Percentiles rank a stretch among this genome's conserved stretches.
Conservation (phyloP, 2,113 vertebrate species). For the Chionis minor region DNA sequence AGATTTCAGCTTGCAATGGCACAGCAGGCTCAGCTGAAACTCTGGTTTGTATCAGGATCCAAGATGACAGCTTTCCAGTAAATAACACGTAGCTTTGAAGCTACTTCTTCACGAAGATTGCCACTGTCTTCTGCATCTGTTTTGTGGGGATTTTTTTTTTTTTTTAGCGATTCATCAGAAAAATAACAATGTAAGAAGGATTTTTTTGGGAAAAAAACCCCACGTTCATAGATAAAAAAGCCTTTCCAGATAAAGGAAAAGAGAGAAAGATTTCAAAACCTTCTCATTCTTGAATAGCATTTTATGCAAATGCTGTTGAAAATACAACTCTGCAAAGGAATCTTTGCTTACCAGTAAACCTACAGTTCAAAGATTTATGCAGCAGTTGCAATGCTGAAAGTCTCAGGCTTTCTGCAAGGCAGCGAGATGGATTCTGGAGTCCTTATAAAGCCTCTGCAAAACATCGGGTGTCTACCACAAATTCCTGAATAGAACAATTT, state of each 20-base stretch:
- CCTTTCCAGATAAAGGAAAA: not conserved
- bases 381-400: not conserved
- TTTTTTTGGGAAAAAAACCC: too few species aligned
- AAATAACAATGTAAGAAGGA: not conserved
- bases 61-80: not conserved
- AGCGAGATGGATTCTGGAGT: not conserved
- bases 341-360: not conserved
- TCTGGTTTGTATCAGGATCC: not conserved
- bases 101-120: not conserved
- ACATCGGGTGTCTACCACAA: not conserved
- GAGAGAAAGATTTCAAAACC: not conserved
- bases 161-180: not conserved
- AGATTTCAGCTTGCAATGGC: not conserved
- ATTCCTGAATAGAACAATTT: slow-evolving; percentile 16
- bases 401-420: not conserved
- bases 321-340: not conserved
- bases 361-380: not conserved
- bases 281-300: not conserved
- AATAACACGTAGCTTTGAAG: not conserved
- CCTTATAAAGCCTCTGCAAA: not conserved
- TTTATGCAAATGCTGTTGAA: not conserved
- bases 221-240: not conserved
- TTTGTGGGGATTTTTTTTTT: not conserved
- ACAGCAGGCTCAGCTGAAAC: not conserved
- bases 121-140: not conserved